Evolutionary conservation across 2,888 invertebrate species (phyloP).

Genomic region (Spialia ferax): DNA sequence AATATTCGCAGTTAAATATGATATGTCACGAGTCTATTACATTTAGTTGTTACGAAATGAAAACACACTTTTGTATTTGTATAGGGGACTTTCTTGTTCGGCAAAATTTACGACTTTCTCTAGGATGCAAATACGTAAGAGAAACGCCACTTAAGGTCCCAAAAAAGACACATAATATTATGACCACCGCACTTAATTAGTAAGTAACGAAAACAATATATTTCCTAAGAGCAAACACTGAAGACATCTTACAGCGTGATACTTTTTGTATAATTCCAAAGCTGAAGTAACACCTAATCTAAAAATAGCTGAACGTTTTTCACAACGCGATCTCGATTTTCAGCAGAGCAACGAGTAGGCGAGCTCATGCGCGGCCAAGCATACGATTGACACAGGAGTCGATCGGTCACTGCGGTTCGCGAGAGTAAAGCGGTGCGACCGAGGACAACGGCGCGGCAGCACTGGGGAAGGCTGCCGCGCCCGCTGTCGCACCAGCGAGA

Average conservation of each 20-base stretch:
- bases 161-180: slow-evolving; percentile 12
- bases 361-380: slow-evolving; percentile 68
- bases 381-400: slow-evolving; percentile 67
- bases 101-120: slow-evolving; percentile 71
- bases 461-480: slow-evolving; percentile 50
- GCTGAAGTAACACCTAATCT: slow-evolving; percentile 58
- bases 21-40: slow-evolving; percentile 53
- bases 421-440: slow-evolving; percentile 67
- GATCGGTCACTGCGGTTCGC: slow-evolving; percentile 59
- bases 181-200: slow-evolving; percentile 2
- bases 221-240: slow-evolving; percentile 36
- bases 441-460: slow-evolving; percentile 71
- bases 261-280: slow-evolving; percentile 50
- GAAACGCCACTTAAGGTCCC: slow-evolving; percentile 50
- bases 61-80: slow-evolving; percentile 62
- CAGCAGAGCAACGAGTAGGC: slow-evolving; percentile 65
- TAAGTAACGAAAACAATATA: slow-evolving; percentile 3
- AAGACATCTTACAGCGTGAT: slow-evolving; percentile 40
- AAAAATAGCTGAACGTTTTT: slow-evolving; percentile 66
- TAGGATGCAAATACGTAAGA: slow-evolving; percentile 54
- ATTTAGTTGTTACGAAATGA: slow-evolving; percentile 61
- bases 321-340: slow-evolving; percentile 69
- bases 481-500: slow-evolving; percentile 69
- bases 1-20: slow-evolving; percentile 44
- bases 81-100: slow-evolving; percentile 56